phyloP scores from a whole-genome alignment of 1,140 invertebrate species.

The Nephotettix cincticeps region DNA sequence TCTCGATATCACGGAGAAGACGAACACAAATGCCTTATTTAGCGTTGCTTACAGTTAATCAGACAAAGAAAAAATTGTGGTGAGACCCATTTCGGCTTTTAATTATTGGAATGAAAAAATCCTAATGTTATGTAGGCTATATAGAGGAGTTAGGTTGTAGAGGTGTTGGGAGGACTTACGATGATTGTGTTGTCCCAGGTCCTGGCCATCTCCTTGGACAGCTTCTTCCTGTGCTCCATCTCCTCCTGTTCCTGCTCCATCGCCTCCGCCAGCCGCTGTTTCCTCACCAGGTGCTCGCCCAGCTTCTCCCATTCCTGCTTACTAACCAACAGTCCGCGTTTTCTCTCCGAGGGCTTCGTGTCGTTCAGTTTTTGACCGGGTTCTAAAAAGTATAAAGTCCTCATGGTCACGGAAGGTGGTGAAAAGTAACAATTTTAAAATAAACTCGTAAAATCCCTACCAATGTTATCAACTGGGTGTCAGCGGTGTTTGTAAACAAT shows the following conservation, averaged over 20 bases:
- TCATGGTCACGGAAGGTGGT: not conserved
- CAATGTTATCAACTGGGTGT: too few species aligned
- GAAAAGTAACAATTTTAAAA: too few species aligned
- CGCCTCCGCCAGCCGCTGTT: conserved; percentile 4
- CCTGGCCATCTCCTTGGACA: conserved; percentile 33
- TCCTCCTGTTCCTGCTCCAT: not conserved
- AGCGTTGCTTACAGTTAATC: too few species aligned
- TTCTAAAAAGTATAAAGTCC: conserved; percentile 20
- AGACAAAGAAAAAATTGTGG: too few species aligned
- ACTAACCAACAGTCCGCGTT: conserved; percentile 10
- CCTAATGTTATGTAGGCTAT: too few species aligned
- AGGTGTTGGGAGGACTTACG: conserved; percentile 33
- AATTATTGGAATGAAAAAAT: too few species aligned
- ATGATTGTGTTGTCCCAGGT: conserved; percentile 36
- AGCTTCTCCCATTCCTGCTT: conserved; percentile 31
- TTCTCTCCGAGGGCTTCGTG: conserved; percentile 10
- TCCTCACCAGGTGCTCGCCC: not conserved
- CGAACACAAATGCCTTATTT: too few species aligned
- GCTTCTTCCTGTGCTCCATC: conserved; percentile 15
- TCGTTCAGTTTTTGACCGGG: conserved; percentile 4
- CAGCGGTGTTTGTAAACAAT: too few species aligned
- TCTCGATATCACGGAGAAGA: too few species aligned
- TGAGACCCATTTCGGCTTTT: too few species aligned
- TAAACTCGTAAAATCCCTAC: too few species aligned
- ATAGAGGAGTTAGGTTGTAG: too few species aligned